phyloP scores from a whole-genome alignment of 2,113 vertebrate species.

The Aptenodytes patagonicus region DNA sequence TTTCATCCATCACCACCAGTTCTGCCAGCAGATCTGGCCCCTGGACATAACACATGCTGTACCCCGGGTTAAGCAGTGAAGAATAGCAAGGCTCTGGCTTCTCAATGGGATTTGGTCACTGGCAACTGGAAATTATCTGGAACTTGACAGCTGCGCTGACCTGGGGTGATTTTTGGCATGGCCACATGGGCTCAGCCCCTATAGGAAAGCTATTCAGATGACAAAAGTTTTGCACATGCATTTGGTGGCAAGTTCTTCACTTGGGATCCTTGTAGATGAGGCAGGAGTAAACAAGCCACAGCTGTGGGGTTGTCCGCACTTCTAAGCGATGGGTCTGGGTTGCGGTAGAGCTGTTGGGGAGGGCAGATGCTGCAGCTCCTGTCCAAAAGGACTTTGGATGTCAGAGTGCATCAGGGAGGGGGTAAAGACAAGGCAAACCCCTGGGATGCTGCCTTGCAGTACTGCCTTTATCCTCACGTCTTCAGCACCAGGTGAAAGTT shows the following conservation, averaged over 20 bases:
- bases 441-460: neutral
- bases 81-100: neutral
- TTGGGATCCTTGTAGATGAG: neutral
- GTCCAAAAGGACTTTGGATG: neutral
- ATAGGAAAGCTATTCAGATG: neutral
- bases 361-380: neutral
- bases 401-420: neutral
- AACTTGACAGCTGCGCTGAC: neutral
- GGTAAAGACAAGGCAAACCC: neutral
- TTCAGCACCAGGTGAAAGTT: neutral
- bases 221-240: fast-evolving
- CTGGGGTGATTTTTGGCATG: neutral
- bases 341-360: neutral
- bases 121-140: neutral
- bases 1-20: neutral
- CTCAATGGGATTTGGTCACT: neutral
- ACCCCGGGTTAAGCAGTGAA: neutral
- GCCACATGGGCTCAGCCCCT: fast-evolving
- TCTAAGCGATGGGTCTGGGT: neutral
- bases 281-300: neutral
- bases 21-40: neutral
- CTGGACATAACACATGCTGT: neutral
- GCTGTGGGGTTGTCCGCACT: neutral
- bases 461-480: neutral
- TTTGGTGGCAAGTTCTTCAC: neutral